A percentile compares a stretch with the other conserved stretches of the same genome.
Evolutionary conservation across 2,888 invertebrate genomes (phyloP).

Genomic region (Periphyllus acericola): DNA sequence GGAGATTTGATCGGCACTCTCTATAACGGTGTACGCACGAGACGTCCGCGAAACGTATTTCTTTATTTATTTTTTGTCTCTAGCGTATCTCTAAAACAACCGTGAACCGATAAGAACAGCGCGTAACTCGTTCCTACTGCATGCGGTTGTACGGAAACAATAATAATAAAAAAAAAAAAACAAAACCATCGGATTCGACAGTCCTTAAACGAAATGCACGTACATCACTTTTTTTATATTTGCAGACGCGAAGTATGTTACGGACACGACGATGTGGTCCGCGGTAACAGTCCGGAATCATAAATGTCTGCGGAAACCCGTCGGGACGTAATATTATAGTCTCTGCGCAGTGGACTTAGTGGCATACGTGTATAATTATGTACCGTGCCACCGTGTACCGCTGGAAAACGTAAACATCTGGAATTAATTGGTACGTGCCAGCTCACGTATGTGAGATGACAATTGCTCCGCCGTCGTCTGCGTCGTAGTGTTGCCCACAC

Average conservation of each 20-base stretch:
- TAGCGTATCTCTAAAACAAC: no score
- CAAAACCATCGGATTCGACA: no score
- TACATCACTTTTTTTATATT: no score
- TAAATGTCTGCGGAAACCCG: constrained; percentile 4
- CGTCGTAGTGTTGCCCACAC: constrained; percentile 26
- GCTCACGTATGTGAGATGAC: constrained; percentile 18
- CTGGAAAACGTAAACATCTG: constrained; percentile 45
- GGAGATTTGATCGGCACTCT: no score
- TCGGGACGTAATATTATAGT: constrained; percentile 18
- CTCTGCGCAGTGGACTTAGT: not conserved
- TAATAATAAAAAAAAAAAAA: no score
- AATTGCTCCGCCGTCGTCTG: constrained; percentile 7
- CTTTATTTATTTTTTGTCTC: no score
- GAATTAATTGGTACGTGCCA: constrained; percentile 41
- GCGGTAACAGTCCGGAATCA: not conserved
- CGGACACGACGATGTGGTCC: not conserved
- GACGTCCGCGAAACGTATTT: no score
- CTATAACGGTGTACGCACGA: no score
- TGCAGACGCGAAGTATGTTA: not conserved
- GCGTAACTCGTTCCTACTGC: no score
- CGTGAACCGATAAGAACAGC: no score
- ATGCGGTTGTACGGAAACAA: no score
- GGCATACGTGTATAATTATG: not conserved
- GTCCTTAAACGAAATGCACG: no score
- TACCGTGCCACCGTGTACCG: not conserved